Percentiles rank a stretch among this genome's conserved stretches.
Evolutionary conservation across 2,113 vertebrate genomes (phyloP).

Genomic region (Turdus rufiventris): DNA sequence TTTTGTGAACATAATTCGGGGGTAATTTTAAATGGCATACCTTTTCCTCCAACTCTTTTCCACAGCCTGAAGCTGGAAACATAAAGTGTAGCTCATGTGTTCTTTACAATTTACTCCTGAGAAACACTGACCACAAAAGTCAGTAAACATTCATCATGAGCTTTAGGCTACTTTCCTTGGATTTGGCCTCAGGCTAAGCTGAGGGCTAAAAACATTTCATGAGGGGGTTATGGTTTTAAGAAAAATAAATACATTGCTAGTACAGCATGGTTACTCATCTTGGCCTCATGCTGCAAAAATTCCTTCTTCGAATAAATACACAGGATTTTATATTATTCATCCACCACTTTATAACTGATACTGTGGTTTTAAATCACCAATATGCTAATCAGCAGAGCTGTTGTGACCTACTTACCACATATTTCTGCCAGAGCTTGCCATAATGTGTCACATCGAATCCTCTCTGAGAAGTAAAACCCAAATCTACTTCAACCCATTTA

Average conservation of each 20-base stretch:
- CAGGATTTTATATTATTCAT: conserved; percentile 4
- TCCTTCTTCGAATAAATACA: background rate
- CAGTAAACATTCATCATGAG: conserved; percentile 73
- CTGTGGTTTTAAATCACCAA: conserved; percentile 48
- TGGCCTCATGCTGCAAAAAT: conserved; percentile 41
- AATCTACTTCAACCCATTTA: conserved; percentile 55
- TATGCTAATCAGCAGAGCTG: conserved; percentile 63
- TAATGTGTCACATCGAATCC: conserved; percentile 55
- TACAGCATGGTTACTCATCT: conserved; percentile 16
- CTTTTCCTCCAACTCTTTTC: conserved; percentile 30
- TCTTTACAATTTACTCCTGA: conserved; percentile 69
- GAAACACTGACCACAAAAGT: conserved; percentile 71
- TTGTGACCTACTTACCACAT: conserved; percentile 72
- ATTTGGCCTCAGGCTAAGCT: conserved; percentile 77
- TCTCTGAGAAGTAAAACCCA: conserved; percentile 38
- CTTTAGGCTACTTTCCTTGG: conserved; percentile 73
- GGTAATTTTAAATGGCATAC: conserved; percentile 42
- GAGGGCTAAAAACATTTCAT: conserved; percentile 71
- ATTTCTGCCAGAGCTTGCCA: conserved; percentile 57
- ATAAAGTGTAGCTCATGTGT: conserved; percentile 60
- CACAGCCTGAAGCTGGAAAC: conserved; percentile 67
- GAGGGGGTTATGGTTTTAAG: conserved; percentile 57
- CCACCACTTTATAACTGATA: conserved; percentile 26
- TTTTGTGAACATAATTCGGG: conserved; percentile 52
- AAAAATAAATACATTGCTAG: conserved; percentile 39